Evolutionary conservation across 2,888 invertebrate species (phyloP).

Genomic region (Empis stercorea): DNA sequence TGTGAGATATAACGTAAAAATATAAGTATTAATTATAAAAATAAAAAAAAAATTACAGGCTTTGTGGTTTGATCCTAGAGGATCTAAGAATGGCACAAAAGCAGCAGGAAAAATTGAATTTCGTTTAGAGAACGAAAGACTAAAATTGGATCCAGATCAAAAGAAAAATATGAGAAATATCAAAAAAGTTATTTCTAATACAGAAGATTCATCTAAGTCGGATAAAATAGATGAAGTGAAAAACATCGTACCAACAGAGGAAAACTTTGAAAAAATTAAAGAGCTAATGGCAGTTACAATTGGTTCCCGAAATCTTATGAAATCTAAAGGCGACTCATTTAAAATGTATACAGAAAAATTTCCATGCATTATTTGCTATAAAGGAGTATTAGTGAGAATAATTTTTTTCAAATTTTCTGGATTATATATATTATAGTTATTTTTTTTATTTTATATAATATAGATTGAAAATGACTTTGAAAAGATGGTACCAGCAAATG

Average conservation of each 20-base stretch:
- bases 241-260: not conserved
- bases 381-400: not conserved
- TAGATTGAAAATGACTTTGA: not conserved
- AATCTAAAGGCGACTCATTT: not conserved
- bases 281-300: not conserved
- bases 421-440: not conserved
- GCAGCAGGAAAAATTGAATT: not conserved
- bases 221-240: not conserved
- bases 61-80: not conserved
- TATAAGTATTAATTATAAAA: not conserved
- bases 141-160: not conserved
- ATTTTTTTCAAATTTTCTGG: not conserved
- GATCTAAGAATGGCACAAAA: not conserved
- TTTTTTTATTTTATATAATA: not conserved
- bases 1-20: no score
- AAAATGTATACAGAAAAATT: not conserved
- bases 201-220: not conserved
- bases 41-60: not conserved
- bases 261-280: not conserved
- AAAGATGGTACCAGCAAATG: not conserved
- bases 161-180: not conserved
- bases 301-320: not conserved
- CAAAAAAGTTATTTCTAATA: not conserved
- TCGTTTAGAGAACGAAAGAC: not conserved
- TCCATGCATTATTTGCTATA: not conserved